These are phyloP conservation scores for Crenichthys baileyi DNA, from an alignment of 2,797 vertebrate species.

Conservation along the genomic window DNA sequence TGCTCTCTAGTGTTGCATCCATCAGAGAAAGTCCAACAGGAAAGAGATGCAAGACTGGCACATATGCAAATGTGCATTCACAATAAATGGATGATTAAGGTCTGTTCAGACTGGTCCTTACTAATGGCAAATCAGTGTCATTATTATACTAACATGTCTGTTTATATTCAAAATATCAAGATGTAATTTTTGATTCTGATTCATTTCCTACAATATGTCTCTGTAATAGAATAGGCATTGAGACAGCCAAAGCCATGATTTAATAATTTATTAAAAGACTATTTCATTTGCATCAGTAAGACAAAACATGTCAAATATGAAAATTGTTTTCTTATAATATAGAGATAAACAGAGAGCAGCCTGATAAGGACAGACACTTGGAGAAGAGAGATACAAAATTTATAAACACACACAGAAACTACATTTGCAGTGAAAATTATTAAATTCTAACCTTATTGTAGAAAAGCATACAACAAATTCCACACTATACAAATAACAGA, in stretches of 20 bases:
- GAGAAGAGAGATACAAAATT: background rate
- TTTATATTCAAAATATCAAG: background rate
- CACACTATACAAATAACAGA: too few relatives aligned
- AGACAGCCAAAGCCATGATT: background rate
- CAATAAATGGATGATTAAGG: background rate
- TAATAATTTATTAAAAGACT: too few relatives aligned
- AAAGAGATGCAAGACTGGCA: constrained; percentile 9
- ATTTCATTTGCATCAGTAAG: background rate
- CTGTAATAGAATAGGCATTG: background rate
- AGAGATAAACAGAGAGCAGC: background rate
- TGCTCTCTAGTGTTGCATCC: constrained; percentile 91
- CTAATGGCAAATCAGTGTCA: background rate
- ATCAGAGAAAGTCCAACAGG: constrained; percentile 17
- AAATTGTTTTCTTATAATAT: background rate
- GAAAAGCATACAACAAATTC: background rate
- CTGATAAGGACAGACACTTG: background rate
- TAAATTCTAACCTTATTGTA: background rate
- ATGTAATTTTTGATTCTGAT: background rate
- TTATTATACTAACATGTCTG: background rate
- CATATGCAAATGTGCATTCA: background rate
- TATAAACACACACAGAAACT: background rate
- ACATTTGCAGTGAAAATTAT: background rate
- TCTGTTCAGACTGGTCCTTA: background rate
- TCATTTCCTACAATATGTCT: background rate
- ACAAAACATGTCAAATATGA: background rate